Base-by-base conservation (phyloP, 2,888 invertebrate species). In the Hololepta plana region DNA sequence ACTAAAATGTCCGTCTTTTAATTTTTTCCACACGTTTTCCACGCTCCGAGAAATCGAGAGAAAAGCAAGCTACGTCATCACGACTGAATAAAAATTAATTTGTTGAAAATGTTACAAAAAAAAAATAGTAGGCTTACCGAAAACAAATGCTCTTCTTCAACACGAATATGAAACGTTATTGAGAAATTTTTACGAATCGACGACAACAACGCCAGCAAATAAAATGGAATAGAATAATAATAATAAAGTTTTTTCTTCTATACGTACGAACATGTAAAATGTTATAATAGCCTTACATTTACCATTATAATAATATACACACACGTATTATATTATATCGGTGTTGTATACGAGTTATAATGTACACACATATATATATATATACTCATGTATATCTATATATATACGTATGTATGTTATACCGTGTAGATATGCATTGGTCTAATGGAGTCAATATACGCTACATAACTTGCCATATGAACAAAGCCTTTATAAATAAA, bases 401-500 rank as follows among this genome's bases (percentile, higher is more conserved):
- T 6, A 16, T 17, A 14, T 25, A 14, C n/a, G 10, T n/a, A 15
- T 4, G 26, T 17, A 14, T 15, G 26, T 22, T 23, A 27, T 27
- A 26, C 25, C 19, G 24, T 33, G 38, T 37, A 37, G 45, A 45
- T 44, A 47, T 49, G 45, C 47, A 50, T 46, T 40, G 50, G 45
- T 44, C 48, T 50, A 56, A 58, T 58, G 58, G 57, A 56, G 53
- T 54, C 55, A 41, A 44, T 49, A 51, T 51, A 49, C 45, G 46
- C 44, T 45, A 41, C 45, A 47, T 44, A 40, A 43, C 43, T 45
- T 43, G 43, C 51, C 53, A 53, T 55, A 53, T 49, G 53, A 55
- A 55, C 54, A 55, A 55, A 55, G 51, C 49, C 38, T 27, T 29
- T 34, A 30, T 24, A 20, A 3, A 34, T 31, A 23, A 39, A 42